Percentiles rank a stretch among this genome's conserved stretches.
Conservation (phyloP, 2,797 vertebrate genomes). For the Sebastes ruberrimus region DNA sequence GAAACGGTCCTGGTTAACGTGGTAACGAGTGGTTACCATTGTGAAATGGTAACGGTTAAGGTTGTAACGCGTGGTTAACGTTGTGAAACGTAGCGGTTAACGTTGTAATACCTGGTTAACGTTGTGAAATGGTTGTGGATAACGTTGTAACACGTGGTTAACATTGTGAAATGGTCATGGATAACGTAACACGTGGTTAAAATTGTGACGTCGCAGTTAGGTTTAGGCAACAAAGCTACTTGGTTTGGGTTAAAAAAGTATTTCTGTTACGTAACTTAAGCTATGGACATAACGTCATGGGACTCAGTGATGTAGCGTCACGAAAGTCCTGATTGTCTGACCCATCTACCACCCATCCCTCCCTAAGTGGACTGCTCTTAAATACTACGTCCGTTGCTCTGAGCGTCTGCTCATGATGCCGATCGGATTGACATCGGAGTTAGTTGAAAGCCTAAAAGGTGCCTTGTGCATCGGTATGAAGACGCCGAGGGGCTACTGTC, state of each 20-base stretch:
- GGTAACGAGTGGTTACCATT: background rate
- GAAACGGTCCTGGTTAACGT: too few species aligned
- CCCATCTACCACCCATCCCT: background rate
- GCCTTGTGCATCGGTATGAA: background rate
- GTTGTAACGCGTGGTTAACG: background rate
- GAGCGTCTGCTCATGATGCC: fast-evolving
- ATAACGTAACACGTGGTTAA: background rate
- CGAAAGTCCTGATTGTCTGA: background rate
- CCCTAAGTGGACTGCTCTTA: background rate
- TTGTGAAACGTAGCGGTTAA: too few species aligned
- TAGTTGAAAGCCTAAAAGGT: background rate
- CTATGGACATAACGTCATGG: too few species aligned
- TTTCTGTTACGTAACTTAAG: too few species aligned
- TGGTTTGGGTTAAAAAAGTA: too few species aligned
- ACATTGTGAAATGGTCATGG: too few species aligned
- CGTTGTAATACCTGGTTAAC: background rate
- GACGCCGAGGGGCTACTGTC: background rate
- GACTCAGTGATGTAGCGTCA: too few species aligned
- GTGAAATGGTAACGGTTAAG: background rate
- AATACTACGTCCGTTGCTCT: background rate
- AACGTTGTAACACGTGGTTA: background rate
- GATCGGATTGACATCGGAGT: background rate
- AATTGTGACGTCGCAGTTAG: fast-evolving
- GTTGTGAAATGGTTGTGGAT: background rate
- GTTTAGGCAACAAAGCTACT: too few species aligned